These are phyloP conservation scores for Agonopterix arenella DNA, from an alignment of 2,888 invertebrate genomes.

Conservation along the genomic window DNA sequence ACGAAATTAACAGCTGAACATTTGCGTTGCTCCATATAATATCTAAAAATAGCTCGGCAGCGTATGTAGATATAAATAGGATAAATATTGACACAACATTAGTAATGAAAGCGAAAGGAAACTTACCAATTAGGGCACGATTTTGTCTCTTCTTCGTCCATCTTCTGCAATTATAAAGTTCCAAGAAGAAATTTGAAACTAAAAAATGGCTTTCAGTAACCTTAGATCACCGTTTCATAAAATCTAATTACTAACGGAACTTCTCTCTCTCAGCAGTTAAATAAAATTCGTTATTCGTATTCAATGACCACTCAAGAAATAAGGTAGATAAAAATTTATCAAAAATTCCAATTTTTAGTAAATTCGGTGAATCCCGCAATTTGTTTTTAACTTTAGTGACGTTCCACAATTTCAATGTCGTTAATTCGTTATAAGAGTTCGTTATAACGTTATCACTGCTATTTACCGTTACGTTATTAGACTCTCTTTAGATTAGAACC, in stretches of 20 bases:
- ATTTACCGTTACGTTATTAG: too few species aligned
- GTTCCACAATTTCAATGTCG: neutral
- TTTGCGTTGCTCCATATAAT: slow-evolving; percentile 50
- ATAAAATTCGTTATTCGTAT: too few species aligned
- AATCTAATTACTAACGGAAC: too few species aligned
- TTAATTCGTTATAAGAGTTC: neutral
- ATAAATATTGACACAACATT: slow-evolving; percentile 50
- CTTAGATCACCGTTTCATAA: too few species aligned
- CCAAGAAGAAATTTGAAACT: too few species aligned
- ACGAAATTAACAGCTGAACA: slow-evolving; percentile 41
- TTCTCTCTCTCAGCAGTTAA: too few species aligned
- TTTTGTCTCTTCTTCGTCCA: slow-evolving; percentile 61
- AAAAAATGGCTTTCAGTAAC: too few species aligned
- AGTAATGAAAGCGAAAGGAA: slow-evolving; percentile 19
- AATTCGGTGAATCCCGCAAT: neutral
- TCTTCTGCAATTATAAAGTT: slow-evolving; percentile 17
- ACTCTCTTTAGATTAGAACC: too few species aligned
- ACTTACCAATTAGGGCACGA: slow-evolving; percentile 74
- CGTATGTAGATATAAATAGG: slow-evolving; percentile 62
- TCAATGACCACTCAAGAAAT: too few species aligned
- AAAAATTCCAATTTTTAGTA: too few species aligned
- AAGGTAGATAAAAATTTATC: neutral
- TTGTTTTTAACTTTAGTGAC: neutral
- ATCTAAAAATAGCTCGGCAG: slow-evolving; percentile 55
- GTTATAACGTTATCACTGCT: too few species aligned